Evolutionary conservation across 2,888 invertebrate genomes (phyloP).

Genomic region (Coelogynopora nodosa): DNA sequence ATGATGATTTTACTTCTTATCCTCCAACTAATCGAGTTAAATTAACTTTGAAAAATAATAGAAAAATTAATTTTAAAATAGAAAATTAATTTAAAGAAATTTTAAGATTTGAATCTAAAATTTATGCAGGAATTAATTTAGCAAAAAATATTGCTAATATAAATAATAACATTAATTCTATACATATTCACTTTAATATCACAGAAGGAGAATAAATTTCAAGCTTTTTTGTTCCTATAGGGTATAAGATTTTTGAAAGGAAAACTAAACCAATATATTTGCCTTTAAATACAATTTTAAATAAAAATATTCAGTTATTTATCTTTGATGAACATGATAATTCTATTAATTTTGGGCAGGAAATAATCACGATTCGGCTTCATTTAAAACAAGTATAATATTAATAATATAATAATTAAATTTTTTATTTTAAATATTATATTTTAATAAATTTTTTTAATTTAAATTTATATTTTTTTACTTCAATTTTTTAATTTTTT

Average conservation of each 20-base stretch:
- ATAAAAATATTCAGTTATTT: constrained; percentile 34
- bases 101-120: background rate
- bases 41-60: background rate
- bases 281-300: constrained; percentile 41
- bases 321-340: constrained; percentile 47
- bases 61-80: background rate
- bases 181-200: background rate
- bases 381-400: no score
- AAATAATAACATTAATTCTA: background rate
- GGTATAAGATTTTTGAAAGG: constrained; percentile 46
- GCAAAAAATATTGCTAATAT: background rate
- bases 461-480: no score
- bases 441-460: no score
- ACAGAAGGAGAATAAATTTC: background rate
- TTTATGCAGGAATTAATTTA: background rate
- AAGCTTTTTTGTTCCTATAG: constrained; percentile 42
- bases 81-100: background rate
- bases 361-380: constrained; percentile 44
- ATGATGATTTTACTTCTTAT: background rate
- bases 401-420: no score
- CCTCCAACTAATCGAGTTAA: background rate
- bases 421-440: no score
- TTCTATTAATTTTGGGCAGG: constrained; percentile 42
- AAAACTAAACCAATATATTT: constrained; percentile 46
- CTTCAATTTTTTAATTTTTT: no score